phyloP scores from a whole-genome alignment of 1,140 invertebrate species.

The Oncopeltus fasciatus region DNA sequence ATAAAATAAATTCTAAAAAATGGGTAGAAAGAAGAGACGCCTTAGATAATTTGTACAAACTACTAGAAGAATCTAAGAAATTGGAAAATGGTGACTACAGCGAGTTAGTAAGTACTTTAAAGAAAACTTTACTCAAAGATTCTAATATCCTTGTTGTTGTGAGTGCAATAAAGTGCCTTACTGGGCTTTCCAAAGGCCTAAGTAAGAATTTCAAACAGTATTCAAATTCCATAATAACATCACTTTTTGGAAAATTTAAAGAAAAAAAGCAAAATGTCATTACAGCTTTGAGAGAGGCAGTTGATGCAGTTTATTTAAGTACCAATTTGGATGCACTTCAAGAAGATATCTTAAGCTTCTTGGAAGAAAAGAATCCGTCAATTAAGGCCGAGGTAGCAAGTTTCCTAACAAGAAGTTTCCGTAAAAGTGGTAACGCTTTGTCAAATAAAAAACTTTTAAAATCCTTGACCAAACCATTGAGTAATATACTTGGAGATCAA shows the following conservation, averaged over 20 bases:
- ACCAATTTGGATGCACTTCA: constrained; percentile 69
- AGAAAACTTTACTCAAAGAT: constrained; percentile 87
- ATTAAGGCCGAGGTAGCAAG: constrained; percentile 83
- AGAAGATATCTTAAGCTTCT: constrained; percentile 69
- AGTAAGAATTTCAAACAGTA: constrained; percentile 79
- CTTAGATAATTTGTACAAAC: constrained; percentile 60
- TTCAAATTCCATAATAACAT: constrained; percentile 60
- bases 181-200: constrained; percentile 70
- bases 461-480: constrained; percentile 55
- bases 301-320: constrained; percentile 73
- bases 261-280: constrained; percentile 93
- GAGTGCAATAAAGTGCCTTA: constrained; percentile 70
- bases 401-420: constrained; percentile 72
- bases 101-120: constrained; percentile 72
- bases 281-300: constrained; percentile 67
- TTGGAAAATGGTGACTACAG: constrained; percentile 84
- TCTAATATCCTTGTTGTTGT: constrained; percentile 88
- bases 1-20: constrained; percentile 89
- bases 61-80: constrained; percentile 68
- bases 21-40: constrained; percentile 94
- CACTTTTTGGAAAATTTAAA: constrained; percentile 88
- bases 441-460: constrained; percentile 90
- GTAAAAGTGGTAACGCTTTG: constrained; percentile 58
- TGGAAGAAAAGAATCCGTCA: constrained; percentile 89
- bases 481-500: constrained; percentile 22